A percentile compares a stretch with the other conserved stretches of the same genome.
These are phyloP conservation scores for Lissocephala sabroskyi DNA, from an alignment of 2,888 invertebrate species.

Conservation along the genomic window DNA sequence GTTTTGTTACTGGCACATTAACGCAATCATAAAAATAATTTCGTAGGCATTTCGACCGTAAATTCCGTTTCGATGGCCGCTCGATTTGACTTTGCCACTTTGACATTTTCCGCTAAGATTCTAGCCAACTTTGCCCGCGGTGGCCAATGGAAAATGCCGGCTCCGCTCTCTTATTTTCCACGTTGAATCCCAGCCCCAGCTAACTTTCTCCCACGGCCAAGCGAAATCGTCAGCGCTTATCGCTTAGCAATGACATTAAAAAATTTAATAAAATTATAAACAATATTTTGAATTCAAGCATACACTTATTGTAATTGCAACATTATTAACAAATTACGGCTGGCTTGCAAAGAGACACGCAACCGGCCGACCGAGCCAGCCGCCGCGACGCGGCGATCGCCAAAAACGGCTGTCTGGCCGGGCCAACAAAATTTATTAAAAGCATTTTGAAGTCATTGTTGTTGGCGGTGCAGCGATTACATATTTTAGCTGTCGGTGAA, in stretches of 20 bases:
- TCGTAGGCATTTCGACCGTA: constrained; percentile 39
- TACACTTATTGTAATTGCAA: constrained; percentile 53
- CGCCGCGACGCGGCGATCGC: no score
- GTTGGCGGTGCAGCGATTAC: constrained; percentile 32
- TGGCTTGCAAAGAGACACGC: constrained; percentile 19
- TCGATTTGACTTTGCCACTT: no score
- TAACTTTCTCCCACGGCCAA: no score
- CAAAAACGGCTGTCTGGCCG: constrained; percentile 27
- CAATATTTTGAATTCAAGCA: constrained; percentile 27
- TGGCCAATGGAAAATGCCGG: no score
- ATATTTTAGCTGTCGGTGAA: constrained; percentile 50
- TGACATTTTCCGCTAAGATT: no score
- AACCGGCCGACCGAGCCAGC: no score
- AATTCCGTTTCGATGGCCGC: constrained; percentile 26
- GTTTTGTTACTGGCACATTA: constrained; percentile 37
- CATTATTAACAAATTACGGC: constrained; percentile 62
- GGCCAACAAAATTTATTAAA: constrained; percentile 53
- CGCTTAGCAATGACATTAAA: constrained; percentile 51
- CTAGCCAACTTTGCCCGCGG: no score
- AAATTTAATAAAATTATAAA: constrained; percentile 23
- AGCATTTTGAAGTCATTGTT: constrained; percentile 49
- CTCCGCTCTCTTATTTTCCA: no score
- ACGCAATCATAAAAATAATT: constrained; percentile 44
- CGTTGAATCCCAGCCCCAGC: no score
- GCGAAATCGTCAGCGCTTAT: constrained; percentile 14